phyloP scores from a whole-genome alignment of 2,797 vertebrate genomes.

The Crotalus adamanteus region DNA sequence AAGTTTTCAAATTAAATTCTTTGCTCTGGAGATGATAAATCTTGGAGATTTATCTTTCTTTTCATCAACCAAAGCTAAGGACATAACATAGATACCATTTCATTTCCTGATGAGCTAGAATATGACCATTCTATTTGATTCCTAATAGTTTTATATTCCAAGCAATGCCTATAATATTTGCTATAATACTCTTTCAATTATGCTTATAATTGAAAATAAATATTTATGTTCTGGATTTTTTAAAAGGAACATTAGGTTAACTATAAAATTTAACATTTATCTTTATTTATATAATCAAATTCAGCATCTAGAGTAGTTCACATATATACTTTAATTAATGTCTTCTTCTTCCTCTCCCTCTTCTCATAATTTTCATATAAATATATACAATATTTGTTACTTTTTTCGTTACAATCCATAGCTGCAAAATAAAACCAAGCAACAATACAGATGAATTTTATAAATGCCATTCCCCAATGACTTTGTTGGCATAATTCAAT shows the following conservation, averaged over 20 bases:
- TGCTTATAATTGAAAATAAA: constrained; percentile 12
- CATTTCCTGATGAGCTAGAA: neutral
- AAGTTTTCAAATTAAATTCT: neutral
- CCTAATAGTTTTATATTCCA: neutral
- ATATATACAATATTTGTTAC: constrained; percentile 71
- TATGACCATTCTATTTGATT: neutral
- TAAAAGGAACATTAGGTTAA: constrained; percentile 25
- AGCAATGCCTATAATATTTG: neutral
- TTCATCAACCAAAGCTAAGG: neutral
- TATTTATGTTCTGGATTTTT: neutral
- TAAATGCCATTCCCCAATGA: neutral
- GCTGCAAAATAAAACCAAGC: constrained; percentile 54
- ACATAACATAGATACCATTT: neutral
- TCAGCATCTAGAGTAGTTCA: constrained; percentile 14
- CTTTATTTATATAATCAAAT: neutral
- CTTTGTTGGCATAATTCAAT: neutral
- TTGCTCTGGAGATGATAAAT: neutral
- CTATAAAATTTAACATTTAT: constrained; percentile 23
- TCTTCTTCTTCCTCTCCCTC: constrained; percentile 47
- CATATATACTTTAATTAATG: constrained; percentile 18
- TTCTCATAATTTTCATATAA: constrained; percentile 70
- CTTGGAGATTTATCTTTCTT: neutral
- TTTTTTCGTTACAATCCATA: constrained; percentile 56
- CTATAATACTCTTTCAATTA: neutral
- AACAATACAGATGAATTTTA: neutral